A percentile compares a stretch with the other conserved stretches of the same genome.
Conservation (phyloP, 2,113 vertebrate genomes). For the Clinocottus analis region DNA sequence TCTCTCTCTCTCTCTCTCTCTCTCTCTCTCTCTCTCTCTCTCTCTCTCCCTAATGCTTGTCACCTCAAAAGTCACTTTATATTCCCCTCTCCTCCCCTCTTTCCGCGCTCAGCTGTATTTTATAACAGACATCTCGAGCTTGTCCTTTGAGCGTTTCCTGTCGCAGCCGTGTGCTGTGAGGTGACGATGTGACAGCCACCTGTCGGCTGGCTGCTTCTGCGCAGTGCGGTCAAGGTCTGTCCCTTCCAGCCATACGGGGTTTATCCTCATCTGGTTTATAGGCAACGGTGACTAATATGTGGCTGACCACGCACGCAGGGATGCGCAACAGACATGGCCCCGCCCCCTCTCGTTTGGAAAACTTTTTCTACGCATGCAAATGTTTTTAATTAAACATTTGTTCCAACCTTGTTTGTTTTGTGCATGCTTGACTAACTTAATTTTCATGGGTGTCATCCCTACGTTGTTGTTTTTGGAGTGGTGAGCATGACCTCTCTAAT, state of each 20-base stretch:
- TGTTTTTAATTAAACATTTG: background rate
- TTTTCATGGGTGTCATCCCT: no score
- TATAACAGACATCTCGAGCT: background rate
- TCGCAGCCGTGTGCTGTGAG: background rate
- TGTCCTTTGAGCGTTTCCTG: constrained; percentile 17
- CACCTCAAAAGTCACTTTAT: constrained; percentile 49
- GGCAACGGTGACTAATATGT: constrained; percentile 11
- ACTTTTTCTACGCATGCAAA: background rate
- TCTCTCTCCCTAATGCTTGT: background rate
- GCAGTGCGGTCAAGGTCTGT: constrained; percentile 16
- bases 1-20: constrained; percentile 32
- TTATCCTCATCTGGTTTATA: constrained; percentile 26
- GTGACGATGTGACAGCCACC: constrained; percentile 48
- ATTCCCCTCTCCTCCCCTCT: background rate
- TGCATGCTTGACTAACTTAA: background rate
- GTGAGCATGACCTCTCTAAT: background rate
- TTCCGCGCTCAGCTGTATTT: constrained; percentile 18
- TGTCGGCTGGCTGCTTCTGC: constrained; percentile 37
- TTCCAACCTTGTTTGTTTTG: no score
- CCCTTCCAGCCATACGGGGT: constrained; percentile 18
- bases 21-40: constrained; percentile 22
- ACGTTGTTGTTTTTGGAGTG: no score
- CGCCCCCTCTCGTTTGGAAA: constrained; percentile 1
- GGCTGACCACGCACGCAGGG: background rate
- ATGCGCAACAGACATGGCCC: background rate